Evolutionary conservation across 2,888 invertebrate genomes (phyloP), one percentile per base, ranked within the genome.

Genomic region (Escarpia spicata): DNA sequence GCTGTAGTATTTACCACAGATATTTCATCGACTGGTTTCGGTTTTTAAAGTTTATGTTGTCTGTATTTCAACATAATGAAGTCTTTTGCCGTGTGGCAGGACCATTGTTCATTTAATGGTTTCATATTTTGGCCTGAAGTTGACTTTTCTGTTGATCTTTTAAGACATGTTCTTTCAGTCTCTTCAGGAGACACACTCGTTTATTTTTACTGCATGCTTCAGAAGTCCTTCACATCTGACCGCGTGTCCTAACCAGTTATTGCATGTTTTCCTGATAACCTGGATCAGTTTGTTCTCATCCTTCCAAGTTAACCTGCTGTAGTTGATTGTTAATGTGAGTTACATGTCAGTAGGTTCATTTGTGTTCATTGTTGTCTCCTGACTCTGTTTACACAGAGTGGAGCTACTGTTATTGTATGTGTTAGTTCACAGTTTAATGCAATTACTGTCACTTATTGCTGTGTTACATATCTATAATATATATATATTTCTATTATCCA

Each of bases 341-440:
- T 75, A 19, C 19, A 26, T 75, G 75, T 75, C 26, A 6, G 6
- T 75, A 75, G 26, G 75, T 75, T 75, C 75, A 3, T 75, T 75
- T 75, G 75, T 75, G 75, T 75, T 75, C 26, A 26, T 75, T 75
- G 75, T 75, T 75, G 75, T 75, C 75, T 75, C 26, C 75, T 19
- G 75, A 26, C 75, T 75, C 75, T 75, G 75, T 75, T 75, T 75
- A 75, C 75, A 4, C 75, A 26, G 75, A n/a, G 19, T 75, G 75
- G 75, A 75, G 75, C 75, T 12, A 52, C 10, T 75, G 75, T 75
- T 75, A 75, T 26, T 75, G 75, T 75, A 75, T 75, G 26, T 75
- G 75, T 75, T 75, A 75, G 75, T 75, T 75, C 75, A 75, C 75
- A 75, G 75, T 75, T 75, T 75, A 75, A 75, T 75, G 75, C 75